These are phyloP conservation scores for Anniella stebbinsi DNA, from an alignment of 2,797 vertebrate species.

Conservation along the genomic window DNA sequence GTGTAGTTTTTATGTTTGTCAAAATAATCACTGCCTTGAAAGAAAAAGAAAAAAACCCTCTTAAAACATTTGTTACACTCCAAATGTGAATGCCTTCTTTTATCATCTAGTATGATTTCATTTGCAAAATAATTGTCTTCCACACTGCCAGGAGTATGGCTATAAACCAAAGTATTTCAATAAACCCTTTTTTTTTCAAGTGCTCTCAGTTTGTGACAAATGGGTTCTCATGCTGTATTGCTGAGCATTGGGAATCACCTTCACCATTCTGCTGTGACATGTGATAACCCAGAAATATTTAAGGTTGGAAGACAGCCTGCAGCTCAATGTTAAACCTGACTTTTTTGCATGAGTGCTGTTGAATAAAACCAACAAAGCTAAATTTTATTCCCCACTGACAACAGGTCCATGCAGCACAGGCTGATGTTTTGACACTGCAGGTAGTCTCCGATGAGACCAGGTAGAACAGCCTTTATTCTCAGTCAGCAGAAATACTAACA, in stretches of 20 bases:
- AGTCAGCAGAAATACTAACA: slow-evolving; percentile 27
- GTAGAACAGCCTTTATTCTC: slow-evolving; percentile 29
- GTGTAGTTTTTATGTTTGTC: slow-evolving; percentile 65
- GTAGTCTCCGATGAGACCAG: slow-evolving; percentile 15
- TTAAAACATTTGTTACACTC: slow-evolving; percentile 62
- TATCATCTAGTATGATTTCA: slow-evolving; percentile 63
- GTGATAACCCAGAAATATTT: slow-evolving; percentile 38
- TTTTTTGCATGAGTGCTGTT: slow-evolving; percentile 19
- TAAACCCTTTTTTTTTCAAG: slow-evolving; percentile 34
- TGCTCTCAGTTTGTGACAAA: slow-evolving; percentile 25
- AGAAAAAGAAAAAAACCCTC: slow-evolving; percentile 18
- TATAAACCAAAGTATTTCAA: slow-evolving; percentile 59
- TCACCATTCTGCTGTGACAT: slow-evolving; percentile 12
- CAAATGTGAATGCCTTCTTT: slow-evolving; percentile 55
- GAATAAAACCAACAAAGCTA: neutral
- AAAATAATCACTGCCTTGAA: slow-evolving; percentile 61
- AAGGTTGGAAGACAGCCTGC: slow-evolving; percentile 30
- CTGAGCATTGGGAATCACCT: slow-evolving; percentile 45
- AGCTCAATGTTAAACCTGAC: slow-evolving; percentile 28
- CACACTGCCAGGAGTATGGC: slow-evolving; percentile 56
- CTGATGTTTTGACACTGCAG: slow-evolving; percentile 21
- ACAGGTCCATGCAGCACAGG: slow-evolving; percentile 2
- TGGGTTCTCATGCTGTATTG: slow-evolving; percentile 35
- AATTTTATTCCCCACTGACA: slow-evolving; percentile 17
- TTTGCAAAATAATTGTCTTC: slow-evolving; percentile 61